Percentiles rank a stretch among this genome's conserved stretches.
Evolutionary conservation across 2,888 invertebrate genomes (phyloP).

Genomic region (Spilarctia lutea): DNA sequence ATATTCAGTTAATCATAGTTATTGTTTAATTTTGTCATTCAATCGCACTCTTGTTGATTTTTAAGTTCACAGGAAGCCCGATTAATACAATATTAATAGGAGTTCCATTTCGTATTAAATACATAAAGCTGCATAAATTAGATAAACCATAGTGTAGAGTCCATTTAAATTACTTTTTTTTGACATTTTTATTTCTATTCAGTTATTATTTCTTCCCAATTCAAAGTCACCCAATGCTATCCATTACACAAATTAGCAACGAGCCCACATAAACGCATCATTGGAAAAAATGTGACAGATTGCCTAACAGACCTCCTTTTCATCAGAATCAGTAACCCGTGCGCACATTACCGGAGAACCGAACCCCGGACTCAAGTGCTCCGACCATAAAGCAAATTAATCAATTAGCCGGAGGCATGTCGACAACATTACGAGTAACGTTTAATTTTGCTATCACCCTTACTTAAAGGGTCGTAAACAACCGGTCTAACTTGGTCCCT

Average conservation of each 20-base stretch:
- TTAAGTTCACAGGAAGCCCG: no score
- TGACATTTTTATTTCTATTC: not conserved
- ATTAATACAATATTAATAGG: no score
- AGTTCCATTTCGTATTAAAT: no score
- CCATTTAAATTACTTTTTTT: not conserved
- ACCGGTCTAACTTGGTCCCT: slow-evolving; percentile 56
- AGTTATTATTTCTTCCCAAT: not conserved
- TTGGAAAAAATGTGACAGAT: slow-evolving; percentile 82
- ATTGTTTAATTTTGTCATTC: no score
- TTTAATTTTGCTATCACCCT: slow-evolving; percentile 79
- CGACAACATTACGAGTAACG: slow-evolving; percentile 84
- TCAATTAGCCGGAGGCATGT: slow-evolving; percentile 86
- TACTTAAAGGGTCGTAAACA: slow-evolving; percentile 61
- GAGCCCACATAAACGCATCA: slow-evolving; percentile 50
- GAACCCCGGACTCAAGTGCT: slow-evolving; percentile 79
- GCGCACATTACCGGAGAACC: slow-evolving; percentile 76
- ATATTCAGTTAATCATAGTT: no score
- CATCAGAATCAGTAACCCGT: slow-evolving; percentile 75
- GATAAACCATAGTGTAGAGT: not conserved
- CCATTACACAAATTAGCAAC: slow-evolving; percentile 62
- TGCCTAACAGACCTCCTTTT: slow-evolving; percentile 80
- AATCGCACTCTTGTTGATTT: no score
- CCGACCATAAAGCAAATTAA: slow-evolving; percentile 86
- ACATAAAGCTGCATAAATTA: not conserved
- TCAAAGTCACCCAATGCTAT: slow-evolving; percentile 35